These are phyloP conservation scores for Pollimyrus isidori DNA, from an alignment of 2,113 vertebrate genomes.

Conservation along the genomic window DNA sequence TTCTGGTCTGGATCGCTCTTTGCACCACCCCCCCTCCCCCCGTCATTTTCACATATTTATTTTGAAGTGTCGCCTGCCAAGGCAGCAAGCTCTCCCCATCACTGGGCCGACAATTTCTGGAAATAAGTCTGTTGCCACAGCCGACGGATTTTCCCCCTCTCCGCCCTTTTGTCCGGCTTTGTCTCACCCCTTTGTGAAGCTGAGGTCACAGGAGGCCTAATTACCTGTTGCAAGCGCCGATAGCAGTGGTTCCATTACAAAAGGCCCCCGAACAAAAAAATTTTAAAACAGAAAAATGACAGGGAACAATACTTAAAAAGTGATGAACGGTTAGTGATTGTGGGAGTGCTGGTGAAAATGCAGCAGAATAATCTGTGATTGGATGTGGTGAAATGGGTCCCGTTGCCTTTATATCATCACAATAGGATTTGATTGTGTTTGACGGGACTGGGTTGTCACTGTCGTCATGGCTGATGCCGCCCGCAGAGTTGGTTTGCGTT, in stretches of 20 bases:
- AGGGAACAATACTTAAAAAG: not conserved
- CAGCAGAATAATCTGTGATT: not conserved
- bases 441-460: constrained; percentile 31
- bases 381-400: constrained; percentile 30
- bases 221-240: not conserved
- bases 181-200: not conserved
- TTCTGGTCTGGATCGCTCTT: constrained; percentile 50
- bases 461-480: constrained; percentile 58
- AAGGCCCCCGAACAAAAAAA: not conserved
- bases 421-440: constrained; percentile 50
- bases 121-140: constrained; percentile 25
- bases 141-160: not conserved
- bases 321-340: not conserved
- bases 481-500: constrained; percentile 50
- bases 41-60: constrained; percentile 45
- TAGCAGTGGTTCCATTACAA: not conserved
- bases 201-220: not conserved
- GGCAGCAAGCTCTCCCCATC: constrained; percentile 41
- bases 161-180: not conserved
- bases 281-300: not conserved
- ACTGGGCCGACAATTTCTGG: constrained; percentile 43
- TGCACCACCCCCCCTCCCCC: constrained; percentile 25
- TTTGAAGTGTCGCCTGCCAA: constrained; percentile 47
- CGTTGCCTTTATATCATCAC: constrained; percentile 24
- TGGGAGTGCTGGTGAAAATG: not conserved